Conservation (phyloP, 2,888 invertebrate species). For the Drosophila birchii region DNA sequence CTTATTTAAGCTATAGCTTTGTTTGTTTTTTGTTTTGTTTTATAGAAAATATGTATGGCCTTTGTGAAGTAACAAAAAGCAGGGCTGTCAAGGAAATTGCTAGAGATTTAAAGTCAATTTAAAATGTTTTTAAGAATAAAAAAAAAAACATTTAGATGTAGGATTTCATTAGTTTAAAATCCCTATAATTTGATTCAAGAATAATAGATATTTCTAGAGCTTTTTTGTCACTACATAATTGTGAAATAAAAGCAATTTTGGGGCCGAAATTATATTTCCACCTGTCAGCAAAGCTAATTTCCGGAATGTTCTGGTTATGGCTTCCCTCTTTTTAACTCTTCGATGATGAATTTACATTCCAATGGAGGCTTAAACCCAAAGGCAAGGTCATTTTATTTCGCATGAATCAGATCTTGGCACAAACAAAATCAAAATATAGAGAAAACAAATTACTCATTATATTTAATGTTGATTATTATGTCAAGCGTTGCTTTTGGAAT, state of each 20-base stretch:
- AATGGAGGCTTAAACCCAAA: constrained; percentile 11
- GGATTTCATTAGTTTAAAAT: neutral
- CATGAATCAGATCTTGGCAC: constrained; percentile 31
- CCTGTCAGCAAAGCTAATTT: constrained; percentile 8
- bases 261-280: neutral
- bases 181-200: neutral
- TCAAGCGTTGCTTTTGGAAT: constrained; percentile 14
- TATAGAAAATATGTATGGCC: neutral
- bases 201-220: neutral
- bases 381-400: constrained; percentile 26
- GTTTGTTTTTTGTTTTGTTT: constrained; percentile 8
- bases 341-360: constrained; percentile 26
- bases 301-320: constrained; percentile 14
- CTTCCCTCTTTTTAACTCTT: constrained; percentile 15
- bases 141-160: no score
- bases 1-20: constrained; percentile 23
- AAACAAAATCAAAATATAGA: constrained; percentile 10
- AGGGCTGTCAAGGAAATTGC: neutral
- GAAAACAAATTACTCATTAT: constrained; percentile 56
- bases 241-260: neutral
- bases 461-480: constrained; percentile 51
- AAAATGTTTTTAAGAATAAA: neutral
- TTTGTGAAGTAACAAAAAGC: neutral
- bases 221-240: neutral
- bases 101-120: neutral